Percentiles rank a stretch among this genome's conserved stretches.
phyloP scores from a whole-genome alignment of 2,113 vertebrate genomes.

The Petaurus breviceps region DNA sequence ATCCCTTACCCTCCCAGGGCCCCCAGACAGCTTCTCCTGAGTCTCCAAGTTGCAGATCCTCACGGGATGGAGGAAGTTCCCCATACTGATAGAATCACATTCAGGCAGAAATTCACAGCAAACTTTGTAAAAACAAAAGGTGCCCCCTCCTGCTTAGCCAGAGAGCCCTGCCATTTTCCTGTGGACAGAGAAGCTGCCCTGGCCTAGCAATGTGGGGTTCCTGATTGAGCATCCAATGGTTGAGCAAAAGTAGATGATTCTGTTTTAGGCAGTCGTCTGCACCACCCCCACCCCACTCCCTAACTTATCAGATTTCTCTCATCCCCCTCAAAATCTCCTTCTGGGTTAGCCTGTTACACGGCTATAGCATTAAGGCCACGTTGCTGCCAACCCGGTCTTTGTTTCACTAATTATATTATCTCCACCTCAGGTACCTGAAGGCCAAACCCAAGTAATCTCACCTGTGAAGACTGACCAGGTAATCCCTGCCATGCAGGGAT shows the following conservation, averaged over 20 bases:
- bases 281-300: neutral
- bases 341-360: neutral
- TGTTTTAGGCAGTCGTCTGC: neutral
- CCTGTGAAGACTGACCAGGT: slow-evolving; percentile 85
- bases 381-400: slow-evolving; percentile 84
- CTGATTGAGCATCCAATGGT: neutral
- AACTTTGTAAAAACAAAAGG: neutral
- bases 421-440: slow-evolving; percentile 84
- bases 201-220: neutral
- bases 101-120: neutral
- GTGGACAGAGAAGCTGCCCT: neutral
- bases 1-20: neutral
- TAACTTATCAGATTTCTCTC: neutral
- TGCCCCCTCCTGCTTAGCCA: neutral
- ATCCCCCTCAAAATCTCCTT: slow-evolving; percentile 24
- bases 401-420: slow-evolving; percentile 92
- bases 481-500: slow-evolving; percentile 87
- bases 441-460: slow-evolving; percentile 80
- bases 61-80: neutral
- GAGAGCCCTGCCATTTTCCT: neutral
- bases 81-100: neutral
- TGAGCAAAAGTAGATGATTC: neutral
- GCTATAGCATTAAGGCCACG: slow-evolving; percentile 5
- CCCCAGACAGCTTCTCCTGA: neutral
- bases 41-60: neutral